Evolutionary conservation across 2,113 vertebrate species (phyloP), one percentile per base, ranked within the genome.

Genomic region (Lepidothrix coronata): DNA sequence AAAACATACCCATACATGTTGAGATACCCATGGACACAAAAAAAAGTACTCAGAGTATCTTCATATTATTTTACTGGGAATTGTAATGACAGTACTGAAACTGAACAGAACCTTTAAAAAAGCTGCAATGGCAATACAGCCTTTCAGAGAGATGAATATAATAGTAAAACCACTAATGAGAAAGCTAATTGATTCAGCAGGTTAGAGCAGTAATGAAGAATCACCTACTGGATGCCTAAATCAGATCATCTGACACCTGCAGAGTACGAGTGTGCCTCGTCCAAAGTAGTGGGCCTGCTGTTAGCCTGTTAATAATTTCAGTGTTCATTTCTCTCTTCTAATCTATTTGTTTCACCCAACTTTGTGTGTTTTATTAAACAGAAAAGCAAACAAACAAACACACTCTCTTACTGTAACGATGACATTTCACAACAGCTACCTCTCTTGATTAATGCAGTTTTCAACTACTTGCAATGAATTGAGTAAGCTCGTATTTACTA

Each of bases 231-330:
- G 81, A 65, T 96, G 88, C 79, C 92, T 79, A 91, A 93, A 95
- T 92, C 93, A 94, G 94, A 92, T 91, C 83, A 65, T 96, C 94
- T 93, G 93, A 81, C 95, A 87, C 97, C 96, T 94, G 93, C 94
- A 94, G 96, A 95, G 96, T 12, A 67, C 0, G 7, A 77, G 55
- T 93, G 48, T 63, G 62, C 63, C 88, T 97, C 48, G 10, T 89
- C 82, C 82, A 79, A 71, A 96, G 94, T 28, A 89, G 82, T 11
- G 46, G 90, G 59, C 96, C 88, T 94, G 85, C 94, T 84, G 89
- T 94, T 91, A 91, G 44, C 62, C 70, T 54, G 57, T 78, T 97
- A 93, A 92, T 92, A 88, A 91, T 84, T 37, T 39, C 59, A 93
- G 86, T 95, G 89, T 92, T 96, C 95, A 86, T 79, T 91, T 76